These are phyloP conservation scores for Alca torda DNA, from an alignment of 2,797 vertebrate species.

Conservation along the genomic window DNA sequence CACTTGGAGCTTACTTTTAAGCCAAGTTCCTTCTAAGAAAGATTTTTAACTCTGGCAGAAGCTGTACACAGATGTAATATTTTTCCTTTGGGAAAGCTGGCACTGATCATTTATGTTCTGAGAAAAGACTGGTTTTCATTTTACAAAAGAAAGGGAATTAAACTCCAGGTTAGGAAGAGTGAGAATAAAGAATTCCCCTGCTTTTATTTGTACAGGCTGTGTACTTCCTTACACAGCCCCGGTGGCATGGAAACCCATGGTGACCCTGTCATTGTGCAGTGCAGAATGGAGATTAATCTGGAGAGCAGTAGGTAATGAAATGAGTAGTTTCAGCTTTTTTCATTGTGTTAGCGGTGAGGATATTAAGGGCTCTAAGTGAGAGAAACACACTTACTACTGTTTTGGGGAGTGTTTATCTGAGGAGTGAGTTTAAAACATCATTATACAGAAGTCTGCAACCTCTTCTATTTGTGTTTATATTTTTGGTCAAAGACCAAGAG, in stretches of 20 bases:
- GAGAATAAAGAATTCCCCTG: constrained; percentile 46
- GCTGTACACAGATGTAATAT: constrained; percentile 35
- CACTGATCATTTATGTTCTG: constrained; percentile 43
- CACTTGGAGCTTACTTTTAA: neutral
- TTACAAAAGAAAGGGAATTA: constrained; percentile 50
- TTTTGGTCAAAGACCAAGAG: constrained; percentile 13
- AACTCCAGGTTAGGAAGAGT: constrained; percentile 28
- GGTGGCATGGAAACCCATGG: constrained; percentile 29
- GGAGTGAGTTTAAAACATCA: constrained; percentile 26
- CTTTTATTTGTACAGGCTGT: neutral
- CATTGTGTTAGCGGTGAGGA: neutral
- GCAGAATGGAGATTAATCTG: constrained; percentile 54
- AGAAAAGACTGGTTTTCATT: constrained; percentile 36
- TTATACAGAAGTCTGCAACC: neutral
- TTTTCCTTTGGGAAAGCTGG: constrained; percentile 44
- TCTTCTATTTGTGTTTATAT: neutral
- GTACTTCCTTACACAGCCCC: constrained; percentile 2
- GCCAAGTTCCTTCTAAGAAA: constrained; percentile 39
- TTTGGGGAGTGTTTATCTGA: constrained; percentile 6
- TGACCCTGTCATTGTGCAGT: constrained; percentile 49
- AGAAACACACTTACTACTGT: constrained; percentile 38
- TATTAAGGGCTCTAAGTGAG: constrained; percentile 44
- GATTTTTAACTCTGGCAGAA: constrained; percentile 28
- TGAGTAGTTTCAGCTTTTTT: constrained; percentile 41
- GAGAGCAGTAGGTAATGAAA: constrained; percentile 54